Evolutionary conservation across 2,888 invertebrate species (phyloP), one percentile per base, ranked within the genome.

Genomic region (Melanchra persicariae): DNA sequence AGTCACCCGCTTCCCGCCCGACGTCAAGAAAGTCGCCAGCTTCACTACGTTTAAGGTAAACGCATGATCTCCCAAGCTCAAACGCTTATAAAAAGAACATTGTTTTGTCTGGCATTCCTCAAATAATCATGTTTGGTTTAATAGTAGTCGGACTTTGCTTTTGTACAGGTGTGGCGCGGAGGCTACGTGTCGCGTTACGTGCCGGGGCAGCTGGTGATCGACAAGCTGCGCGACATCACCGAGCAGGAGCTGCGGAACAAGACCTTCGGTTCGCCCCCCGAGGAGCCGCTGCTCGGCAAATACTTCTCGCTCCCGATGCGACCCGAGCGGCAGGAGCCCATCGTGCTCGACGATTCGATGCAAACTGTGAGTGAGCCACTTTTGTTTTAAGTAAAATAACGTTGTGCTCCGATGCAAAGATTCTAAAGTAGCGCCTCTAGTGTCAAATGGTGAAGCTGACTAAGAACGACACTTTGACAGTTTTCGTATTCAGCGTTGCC

Each of bases 1-100:
- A 2, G 93, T 95, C n/a, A 85, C 94, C 24, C 96, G 96, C 45
- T 92, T 97, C 81, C 98, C 98, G 9, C 97, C 97, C 0, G 98
- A 98, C 90, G 96, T 98, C 26, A 96, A 96, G 83, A 97, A 97
- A 89, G 96, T 97, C 37, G 97, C 97, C 72, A 98, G 98, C 85
- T 98, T 97, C 60, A 98, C 98, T 34, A 98, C 98, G 0, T 95
- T 98, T 66, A 97, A 98, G 93, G 98, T 97, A 2, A 65, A 19
- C 9, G 3, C 26, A 26, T n/a, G n/a, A n/a, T 45, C 10, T 15
- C 9, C 2, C 17, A 58, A 10, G 9, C 2, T 17, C n/a, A 40
- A 68, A 55, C 37, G 5, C 8, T 37, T 37, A 67, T 9, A 24
- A 45, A 37, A 62, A 3, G n/a, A 34, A 37, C 22, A 15, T 49